Evolutionary conservation across 2,888 invertebrate species (phyloP), one percentile per base, ranked within the genome.

Genomic region (Rosalia funebris): DNA sequence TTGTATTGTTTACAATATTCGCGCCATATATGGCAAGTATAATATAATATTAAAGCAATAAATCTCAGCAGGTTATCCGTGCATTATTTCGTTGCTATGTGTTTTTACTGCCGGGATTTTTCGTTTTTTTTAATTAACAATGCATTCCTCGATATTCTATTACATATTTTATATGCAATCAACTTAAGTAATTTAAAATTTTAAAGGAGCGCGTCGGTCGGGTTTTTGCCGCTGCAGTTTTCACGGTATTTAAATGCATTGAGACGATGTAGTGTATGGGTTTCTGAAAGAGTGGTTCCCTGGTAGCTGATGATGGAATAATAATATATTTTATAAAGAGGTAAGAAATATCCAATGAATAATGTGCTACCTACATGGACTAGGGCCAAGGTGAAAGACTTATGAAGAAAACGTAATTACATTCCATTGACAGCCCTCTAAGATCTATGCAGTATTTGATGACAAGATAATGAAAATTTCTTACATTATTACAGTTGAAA

Each of bases 181-280:
- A 37, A 14, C 17, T 34, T 16, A 19, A 17, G 12, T 20, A 19
- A 48, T 48, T 48, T 48, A 48, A 48, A 48, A 48, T 34, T 48
- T 48, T 48, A 37, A 48, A 48, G 48, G 48, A 20, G 36, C 36
- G 12, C 19, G 44, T 25, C 19, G 7, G 25, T 25, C 25, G 31
- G 36, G 48, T 48, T 37, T 48, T 48, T 48, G 16, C 19, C 19
- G 9, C 19, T 20, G 12, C 17, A 10, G 10, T 48, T 59, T 53
- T 53, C 59, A 53, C 52, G 56, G 53, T 57, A 46, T 63, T 63
- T 57, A 56, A 63, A 42, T 53, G 46, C 53, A 59, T 41, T 56
- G 39, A 56, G 56, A 58, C 47, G 52, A 45, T 56, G n/a, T n/a
- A n/a, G n/a, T n/a, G n/a, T n/a, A n/a, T n/a, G n/a, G n/a, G n/a